phyloP scores from a whole-genome alignment of 2,888 invertebrate species.

The Mesochorus sp. region DNA sequence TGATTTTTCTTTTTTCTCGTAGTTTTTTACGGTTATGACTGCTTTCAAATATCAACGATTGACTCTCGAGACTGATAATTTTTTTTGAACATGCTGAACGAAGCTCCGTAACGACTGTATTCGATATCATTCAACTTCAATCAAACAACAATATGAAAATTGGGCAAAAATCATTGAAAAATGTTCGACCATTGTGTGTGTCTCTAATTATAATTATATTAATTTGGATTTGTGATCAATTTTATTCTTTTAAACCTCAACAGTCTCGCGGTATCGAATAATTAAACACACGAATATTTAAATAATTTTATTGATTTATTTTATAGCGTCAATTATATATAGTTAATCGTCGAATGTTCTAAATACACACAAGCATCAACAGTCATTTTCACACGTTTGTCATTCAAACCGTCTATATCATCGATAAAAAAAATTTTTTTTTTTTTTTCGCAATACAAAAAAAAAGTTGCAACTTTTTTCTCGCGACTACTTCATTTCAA shows the following conservation, averaged over 20 bases:
- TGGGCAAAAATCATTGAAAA: background rate
- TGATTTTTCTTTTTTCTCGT: slow-evolving; percentile 18
- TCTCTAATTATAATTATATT: too few species aligned
- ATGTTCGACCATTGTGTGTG: too few species aligned
- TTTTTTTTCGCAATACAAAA: slow-evolving; percentile 71
- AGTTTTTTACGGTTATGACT: slow-evolving; percentile 14
- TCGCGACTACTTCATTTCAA: slow-evolving; percentile 56
- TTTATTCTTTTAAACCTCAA: background rate
- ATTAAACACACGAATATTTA: slow-evolving; percentile 47
- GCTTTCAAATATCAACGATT: slow-evolving; percentile 27
- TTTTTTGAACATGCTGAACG: slow-evolving; percentile 24
- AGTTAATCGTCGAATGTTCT: slow-evolving; percentile 68
- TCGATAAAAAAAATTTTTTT: slow-evolving; percentile 61
- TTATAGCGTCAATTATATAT: slow-evolving; percentile 58
- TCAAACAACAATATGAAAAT: background rate
- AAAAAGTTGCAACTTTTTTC: slow-evolving; percentile 39
- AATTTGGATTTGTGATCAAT: background rate
- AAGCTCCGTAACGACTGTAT: slow-evolving; percentile 13
- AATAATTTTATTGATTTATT: slow-evolving; percentile 59
- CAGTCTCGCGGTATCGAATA: background rate
- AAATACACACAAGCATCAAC: slow-evolving; percentile 74
- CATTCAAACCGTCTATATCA: slow-evolving; percentile 68
- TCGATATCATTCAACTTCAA: background rate
- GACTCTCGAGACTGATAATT: background rate
- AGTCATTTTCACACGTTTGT: slow-evolving; percentile 71